phyloP scores from a whole-genome alignment of 2,888 invertebrate genomes.

The Leptopilina drosophilae region DNA sequence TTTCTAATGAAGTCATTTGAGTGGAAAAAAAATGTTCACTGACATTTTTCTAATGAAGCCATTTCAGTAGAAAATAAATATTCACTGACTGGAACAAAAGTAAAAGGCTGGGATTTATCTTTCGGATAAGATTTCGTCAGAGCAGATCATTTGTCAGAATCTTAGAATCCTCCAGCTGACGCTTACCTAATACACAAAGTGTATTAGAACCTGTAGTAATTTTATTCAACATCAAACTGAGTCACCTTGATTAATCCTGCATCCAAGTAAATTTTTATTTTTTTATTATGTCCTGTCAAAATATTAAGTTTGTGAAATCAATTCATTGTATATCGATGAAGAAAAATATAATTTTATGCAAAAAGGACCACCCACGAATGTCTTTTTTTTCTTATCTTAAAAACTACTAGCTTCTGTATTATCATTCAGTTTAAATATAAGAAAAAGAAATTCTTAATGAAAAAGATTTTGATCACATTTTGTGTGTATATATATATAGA shows the following conservation, averaged over 20 bases:
- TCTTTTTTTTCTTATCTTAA: no score
- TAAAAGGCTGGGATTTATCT: constrained; percentile 6
- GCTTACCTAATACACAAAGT: not conserved
- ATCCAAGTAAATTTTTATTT: constrained; percentile 19
- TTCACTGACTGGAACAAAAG: not conserved
- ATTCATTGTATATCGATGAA: constrained; percentile 11
- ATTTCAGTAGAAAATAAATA: not conserved
- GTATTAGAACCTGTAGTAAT: constrained; percentile 21
- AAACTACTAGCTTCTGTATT: no score
- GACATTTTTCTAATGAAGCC: not conserved
- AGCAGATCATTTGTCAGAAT: constrained; percentile 66
- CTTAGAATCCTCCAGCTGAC: constrained; percentile 30
- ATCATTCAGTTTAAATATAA: not conserved
- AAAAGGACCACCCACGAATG: constrained; percentile 20
- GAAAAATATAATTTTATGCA: not conserved
- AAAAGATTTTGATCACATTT: constrained; percentile 27
- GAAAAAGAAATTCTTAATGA: not conserved
- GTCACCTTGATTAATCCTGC: constrained; percentile 30
- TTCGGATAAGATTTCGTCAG: constrained; percentile 59
- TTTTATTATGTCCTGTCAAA: not conserved
- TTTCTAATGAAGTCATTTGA: not conserved
- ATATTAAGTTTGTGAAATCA: constrained; percentile 17
- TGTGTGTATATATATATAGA: not conserved
- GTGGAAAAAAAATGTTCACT: not conserved
- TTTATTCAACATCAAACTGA: constrained; percentile 33